Base-by-base conservation (phyloP, 2,797 vertebrate species). In the Falco concolor region DNA sequence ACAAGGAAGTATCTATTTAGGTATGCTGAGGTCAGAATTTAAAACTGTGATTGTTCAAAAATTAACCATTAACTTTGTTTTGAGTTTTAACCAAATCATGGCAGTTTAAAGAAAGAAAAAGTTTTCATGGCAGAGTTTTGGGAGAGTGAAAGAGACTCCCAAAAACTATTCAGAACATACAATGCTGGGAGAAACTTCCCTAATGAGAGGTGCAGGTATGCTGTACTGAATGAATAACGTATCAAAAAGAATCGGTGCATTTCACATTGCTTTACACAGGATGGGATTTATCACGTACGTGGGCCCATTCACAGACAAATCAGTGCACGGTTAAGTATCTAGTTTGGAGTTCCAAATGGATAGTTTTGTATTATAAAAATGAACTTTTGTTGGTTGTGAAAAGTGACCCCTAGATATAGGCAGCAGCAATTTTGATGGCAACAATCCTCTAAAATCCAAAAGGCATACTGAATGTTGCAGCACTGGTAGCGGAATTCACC, bases 401-500 rank as follows among this genome's bases (percentile, higher is more conserved):
- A 76, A 90, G 53, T n/a, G 69, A 61, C 50, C 21, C 69, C 67
- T 76, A 21, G 4, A 57, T 57, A 23, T 0, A 75, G 67, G 25
- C 10, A 89, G 40, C 10, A 40, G 25, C 6, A 56, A n/a, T 49
- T 93, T n/a, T 63, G 83, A 42, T 75, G 57, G 24, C 17, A 75
- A 68, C 88, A 90, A 20, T 23, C 12, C 22, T 13, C 8, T 14
- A 36, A 59, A 9, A 69, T 34, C 25, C 1, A 0, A 53, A 75
- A 59, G 32, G 27, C 0, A 0, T 3, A 2, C 12, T 24, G 17
- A 68, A 38, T 12, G 3, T 56, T 50, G n/a, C 10, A n/a, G 16
- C 23, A 16, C 1, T n/a, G 12, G 7, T 38, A 61, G 15, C 27
- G 36, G 19, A 10, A 2, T 52, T 69, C 74, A 15, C 45, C 4